Base-by-base conservation (phyloP, 2,797 vertebrate species). In the Hyperoplus lanceolatus region DNA sequence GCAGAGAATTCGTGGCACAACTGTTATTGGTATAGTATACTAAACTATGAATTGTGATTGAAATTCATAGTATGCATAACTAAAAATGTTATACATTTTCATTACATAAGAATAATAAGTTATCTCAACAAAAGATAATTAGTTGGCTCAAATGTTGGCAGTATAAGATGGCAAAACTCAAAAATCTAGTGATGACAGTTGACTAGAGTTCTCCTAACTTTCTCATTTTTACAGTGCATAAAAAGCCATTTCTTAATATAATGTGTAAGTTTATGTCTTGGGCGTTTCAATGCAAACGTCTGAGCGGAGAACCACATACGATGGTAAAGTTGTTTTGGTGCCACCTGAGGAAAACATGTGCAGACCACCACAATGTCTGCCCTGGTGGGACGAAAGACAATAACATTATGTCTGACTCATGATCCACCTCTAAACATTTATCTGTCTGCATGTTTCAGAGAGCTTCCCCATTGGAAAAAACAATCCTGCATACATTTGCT, bases 311-410 rank as follows among this genome's bases (percentile, higher is more conserved):
- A 71, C 65, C 83, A n/a, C 88, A 79, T 81, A 77, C 11, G 69
- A 81, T 15, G 73, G 63, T 50, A 14, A 49, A 14, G 42, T 59
- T 84, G 75, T 82, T 77, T 85, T 81, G 29, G 15, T 3, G 65
- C 73, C 69, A 62, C 59, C 67, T 46, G 67, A 63, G 85, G 87
- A 80, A 90, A 90, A 82, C 83, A 82, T 4, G 67, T 66, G 75
- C 63, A 72, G 93, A 94, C 92, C 92, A 93, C 92, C 93, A 50
- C 75, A 72, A 83, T 79, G 86, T 79, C 92, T 86, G 21, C 90
- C 64, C 83, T 79, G 91, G 92, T 87, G 92, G 90, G 86, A 84
- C 0, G 57, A 77, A 88, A 91, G 90, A 93, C 91, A 93, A 90
- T 92, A 93, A 92, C 90, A 93, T 9, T 83, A 80, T 63, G 55